A percentile compares a stretch with the other conserved stretches of the same genome.
Conservation (phyloP, 30 jellyfish, hydroid and myxozoan genomes). For the Catostylus mosaicus region DNA sequence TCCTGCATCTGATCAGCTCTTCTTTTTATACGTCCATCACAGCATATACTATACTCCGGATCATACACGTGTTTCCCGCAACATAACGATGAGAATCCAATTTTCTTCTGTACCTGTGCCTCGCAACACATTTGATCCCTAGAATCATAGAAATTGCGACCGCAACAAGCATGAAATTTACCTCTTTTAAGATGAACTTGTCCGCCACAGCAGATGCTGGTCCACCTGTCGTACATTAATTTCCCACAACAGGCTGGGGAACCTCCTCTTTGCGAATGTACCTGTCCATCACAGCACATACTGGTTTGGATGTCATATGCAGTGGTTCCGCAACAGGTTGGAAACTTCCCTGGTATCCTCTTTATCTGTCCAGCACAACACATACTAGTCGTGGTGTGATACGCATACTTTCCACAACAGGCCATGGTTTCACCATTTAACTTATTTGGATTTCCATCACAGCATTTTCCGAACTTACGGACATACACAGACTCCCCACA, state of each 20-base stretch:
- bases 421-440: not conserved
- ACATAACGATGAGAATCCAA: not conserved
- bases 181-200: not conserved
- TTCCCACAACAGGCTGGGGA: constrained; percentile 1
- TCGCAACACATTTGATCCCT: not conserved
- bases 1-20: not conserved
- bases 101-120: not conserved
- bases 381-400: not conserved
- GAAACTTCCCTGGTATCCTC: not conserved
- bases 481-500: not conserved
- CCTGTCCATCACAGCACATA: not conserved
- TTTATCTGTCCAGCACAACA: not conserved
- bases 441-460: too few species aligned
- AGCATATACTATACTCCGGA: not conserved
- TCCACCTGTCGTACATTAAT: not conserved
- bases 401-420: not conserved
- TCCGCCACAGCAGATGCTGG: not conserved
- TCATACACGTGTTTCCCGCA: not conserved
- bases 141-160: not conserved
- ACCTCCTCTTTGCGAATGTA: not conserved
- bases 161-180: not conserved
- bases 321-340: not conserved
- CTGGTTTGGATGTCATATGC: not conserved
- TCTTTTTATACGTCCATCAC: not conserved
- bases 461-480: not conserved